These are phyloP conservation scores for Serilophus lunatus DNA, from an alignment of 2,113 vertebrate genomes.

Conservation along the genomic window DNA sequence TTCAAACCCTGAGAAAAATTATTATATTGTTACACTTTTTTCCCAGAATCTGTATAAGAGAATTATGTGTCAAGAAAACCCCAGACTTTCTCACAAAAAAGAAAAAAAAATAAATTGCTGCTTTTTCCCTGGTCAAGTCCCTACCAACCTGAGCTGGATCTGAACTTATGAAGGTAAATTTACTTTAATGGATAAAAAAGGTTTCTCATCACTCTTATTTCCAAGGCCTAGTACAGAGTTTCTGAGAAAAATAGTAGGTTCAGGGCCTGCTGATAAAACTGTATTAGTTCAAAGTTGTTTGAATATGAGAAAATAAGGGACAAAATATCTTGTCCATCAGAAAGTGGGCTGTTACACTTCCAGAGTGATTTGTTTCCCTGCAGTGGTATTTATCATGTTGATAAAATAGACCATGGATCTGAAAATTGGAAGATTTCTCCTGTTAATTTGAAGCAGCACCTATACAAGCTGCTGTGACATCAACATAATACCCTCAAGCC, in stretches of 20 bases:
- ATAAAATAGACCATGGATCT: constrained; percentile 31
- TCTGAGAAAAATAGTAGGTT: not conserved
- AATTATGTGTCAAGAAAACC: not conserved
- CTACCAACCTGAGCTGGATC: not conserved
- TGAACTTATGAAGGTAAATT: not conserved
- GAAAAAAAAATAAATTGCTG: not conserved
- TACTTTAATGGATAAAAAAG: not conserved
- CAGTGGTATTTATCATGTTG: constrained; percentile 60
- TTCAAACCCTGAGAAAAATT: not conserved
- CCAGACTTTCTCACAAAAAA: not conserved
- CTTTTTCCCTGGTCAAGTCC: not conserved
- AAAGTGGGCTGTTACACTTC: not conserved
- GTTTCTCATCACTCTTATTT: not conserved
- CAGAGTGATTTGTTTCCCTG: constrained; percentile 40
- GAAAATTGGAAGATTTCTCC: constrained; percentile 56
- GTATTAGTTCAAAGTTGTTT: constrained; percentile 17
- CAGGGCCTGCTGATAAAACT: not conserved
- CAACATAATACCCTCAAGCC: constrained; percentile 50
- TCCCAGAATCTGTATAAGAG: not conserved
- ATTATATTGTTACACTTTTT: not conserved
- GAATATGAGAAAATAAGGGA: not conserved
- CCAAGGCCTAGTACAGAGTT: not conserved
- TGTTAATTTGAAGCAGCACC: constrained; percentile 65
- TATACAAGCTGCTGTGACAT: constrained; percentile 50
- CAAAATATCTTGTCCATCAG: not conserved